A percentile compares a stretch with the other conserved stretches of the same genome.
Conservation (phyloP, 2,113 vertebrate species). For the Lepus timidus region DNA sequence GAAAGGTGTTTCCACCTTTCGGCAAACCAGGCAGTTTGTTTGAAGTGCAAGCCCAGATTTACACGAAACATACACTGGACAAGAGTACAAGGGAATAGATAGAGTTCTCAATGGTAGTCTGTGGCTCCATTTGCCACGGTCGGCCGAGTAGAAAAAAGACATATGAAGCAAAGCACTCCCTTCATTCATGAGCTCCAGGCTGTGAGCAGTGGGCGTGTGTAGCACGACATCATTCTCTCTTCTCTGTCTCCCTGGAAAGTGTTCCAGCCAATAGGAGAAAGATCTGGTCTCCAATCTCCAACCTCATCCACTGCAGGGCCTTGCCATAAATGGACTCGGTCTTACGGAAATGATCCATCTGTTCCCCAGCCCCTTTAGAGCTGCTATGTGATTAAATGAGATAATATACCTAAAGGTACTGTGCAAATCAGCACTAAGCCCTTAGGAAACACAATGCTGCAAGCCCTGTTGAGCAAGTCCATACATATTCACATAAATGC, state of each 20-base stretch:
- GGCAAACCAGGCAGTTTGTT: slow-evolving; percentile 24
- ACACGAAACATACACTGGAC: not conserved
- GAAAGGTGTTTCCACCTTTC: slow-evolving; percentile 60
- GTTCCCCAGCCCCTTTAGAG: not conserved
- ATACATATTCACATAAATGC: not conserved
- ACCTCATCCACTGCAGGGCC: not conserved
- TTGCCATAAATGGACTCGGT: not conserved
- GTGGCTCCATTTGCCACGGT: not conserved
- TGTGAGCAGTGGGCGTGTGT: not conserved
- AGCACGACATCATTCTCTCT: not conserved
- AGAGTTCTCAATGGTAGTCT: not conserved
- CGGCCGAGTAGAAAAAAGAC: not conserved
- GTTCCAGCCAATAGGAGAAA: slow-evolving; percentile 13
- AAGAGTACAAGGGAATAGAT: not conserved
- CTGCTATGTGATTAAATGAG: slow-evolving; percentile 6
- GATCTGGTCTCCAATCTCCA: not conserved
- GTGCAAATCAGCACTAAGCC: not conserved
- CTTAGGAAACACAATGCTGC: not conserved
- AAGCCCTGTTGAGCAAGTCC: not conserved
- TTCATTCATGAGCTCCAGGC: not conserved
- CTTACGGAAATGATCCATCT: not conserved
- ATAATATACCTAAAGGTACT: not conserved
- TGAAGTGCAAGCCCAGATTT: slow-evolving; percentile 31
- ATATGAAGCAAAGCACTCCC: not conserved
- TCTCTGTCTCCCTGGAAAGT: not conserved